Evolutionary conservation across 2,797 vertebrate genomes (phyloP).

Genomic region (Karalla daura): DNA sequence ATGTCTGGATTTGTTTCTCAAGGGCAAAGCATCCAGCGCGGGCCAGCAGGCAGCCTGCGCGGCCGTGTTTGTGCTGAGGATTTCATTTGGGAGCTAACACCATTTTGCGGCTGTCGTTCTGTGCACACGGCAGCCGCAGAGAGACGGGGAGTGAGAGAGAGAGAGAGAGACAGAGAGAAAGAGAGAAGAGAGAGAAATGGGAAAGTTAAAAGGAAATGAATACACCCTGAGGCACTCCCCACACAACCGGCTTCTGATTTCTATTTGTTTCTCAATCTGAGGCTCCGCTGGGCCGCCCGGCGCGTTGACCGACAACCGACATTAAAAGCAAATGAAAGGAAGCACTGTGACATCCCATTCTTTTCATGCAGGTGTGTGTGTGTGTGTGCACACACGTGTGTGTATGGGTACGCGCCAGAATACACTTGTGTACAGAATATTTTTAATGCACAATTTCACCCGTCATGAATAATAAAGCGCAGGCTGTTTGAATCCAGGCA

Average conservation of each 20-base stretch:
- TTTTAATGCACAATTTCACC: conserved; percentile 38
- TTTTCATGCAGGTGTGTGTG: too few species aligned
- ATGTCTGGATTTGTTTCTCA: conserved; percentile 69
- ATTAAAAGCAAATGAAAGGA: conserved; percentile 59
- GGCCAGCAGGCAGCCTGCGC: conserved; percentile 55
- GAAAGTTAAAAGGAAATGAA: conserved; percentile 69
- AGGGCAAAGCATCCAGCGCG: conserved; percentile 63
- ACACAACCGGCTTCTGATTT: conserved; percentile 65
- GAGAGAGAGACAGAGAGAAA: background rate
- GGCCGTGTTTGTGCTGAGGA: conserved; percentile 53
- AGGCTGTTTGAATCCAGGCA: conserved; percentile 27
- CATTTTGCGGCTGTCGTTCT: conserved; percentile 59
- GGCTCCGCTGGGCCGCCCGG: conserved; percentile 10
- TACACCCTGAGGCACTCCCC: conserved; percentile 59
- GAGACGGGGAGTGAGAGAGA: background rate
- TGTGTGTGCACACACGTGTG: conserved; percentile 36
- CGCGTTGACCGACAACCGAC: conserved; percentile 44
- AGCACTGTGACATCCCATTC: conserved; percentile 19
- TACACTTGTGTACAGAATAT: conserved; percentile 11
- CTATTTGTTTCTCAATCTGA: conserved; percentile 64
- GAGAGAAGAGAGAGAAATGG: conserved; percentile 33
- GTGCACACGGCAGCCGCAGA: conserved; percentile 24
- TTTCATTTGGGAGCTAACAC: conserved; percentile 76
- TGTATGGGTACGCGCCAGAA: background rate
- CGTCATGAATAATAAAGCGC: conserved; percentile 51